Base-by-base conservation (phyloP, 2,797 vertebrate genomes). In the Labroides dimidiatus region DNA sequence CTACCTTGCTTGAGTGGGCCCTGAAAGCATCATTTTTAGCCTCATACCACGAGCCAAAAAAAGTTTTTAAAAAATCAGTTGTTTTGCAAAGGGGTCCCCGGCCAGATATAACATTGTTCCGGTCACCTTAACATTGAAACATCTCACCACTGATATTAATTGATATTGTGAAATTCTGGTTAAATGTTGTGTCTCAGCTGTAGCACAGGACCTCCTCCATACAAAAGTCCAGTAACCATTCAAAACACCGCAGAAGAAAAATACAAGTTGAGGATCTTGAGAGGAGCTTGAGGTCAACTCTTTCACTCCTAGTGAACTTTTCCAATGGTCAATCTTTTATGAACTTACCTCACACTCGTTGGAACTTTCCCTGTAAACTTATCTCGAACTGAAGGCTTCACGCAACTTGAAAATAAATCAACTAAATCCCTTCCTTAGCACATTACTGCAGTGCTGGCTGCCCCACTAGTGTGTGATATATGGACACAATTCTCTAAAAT, bases 361-460 rank as follows among this genome's bases (percentile, higher is more conserved):
- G 51, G 3, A 36, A 54, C 54, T 68, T 85, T 74, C 61, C 50
- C 61, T 56, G 49, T 30, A 21, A 73, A 42, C 64, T 78, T 57
- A 64, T 81, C 47, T 73, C 51, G 49, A 71, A 79, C 60, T 67
- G 42, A 76, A 86, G 52, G 60, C 80, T 69, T 84, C 69, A 66
- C 2, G n/a, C 62, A 61, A 69, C 58, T 51, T 16, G 12, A 62
- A 79, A 80, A 88, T 88, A 81, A 88, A 87, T 86, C 82, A 75
- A 71, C 36, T 75, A 63, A 64, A 73, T 76, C 71, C 23, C 67
- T 81, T 83, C 78, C 51, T 75, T 65, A 60, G 65, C 69, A 84
- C 76, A 88, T 89, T 87, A 82, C 74, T 0, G 44, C 49, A 17
- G 78, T 36, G 64, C 75, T 71, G 41, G 67, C 65, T 68, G 77